Evolutionary conservation across 37 sponge, comb jelly and placozoan species (phyloP), one percentile per base, ranked within the genome.

Genomic region (Oscarella lobularis): DNA sequence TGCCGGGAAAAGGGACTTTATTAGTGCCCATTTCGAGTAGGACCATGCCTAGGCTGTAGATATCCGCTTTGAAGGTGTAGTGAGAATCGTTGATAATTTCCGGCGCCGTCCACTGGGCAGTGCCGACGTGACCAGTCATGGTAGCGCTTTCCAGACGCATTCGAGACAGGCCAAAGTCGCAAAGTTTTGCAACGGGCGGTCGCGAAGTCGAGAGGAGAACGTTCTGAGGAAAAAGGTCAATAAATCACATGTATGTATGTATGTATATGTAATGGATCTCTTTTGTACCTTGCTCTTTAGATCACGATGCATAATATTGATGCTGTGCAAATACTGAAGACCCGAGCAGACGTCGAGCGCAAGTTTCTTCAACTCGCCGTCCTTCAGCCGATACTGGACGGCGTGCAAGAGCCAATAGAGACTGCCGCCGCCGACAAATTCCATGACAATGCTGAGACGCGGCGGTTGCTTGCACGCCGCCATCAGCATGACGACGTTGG

Each of bases 111-210:
- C 92, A 92, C 66, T 87, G 88, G 0, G 88, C 89, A 0, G 92
- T 92, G 5, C 92, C 92, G n/a, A 92, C 73, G 37, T 92, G 87
- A 40, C 92, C 92, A 48, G 92, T 91, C 88, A 91, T 84, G 1
- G 92, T 91, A 38, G 88, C 92, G 36, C 80, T 87, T 74, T 91
- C 92, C 39, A 78, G 79, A 38, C 88, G 85, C 78, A 91, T 71
- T 36, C 85, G 75, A 29, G 88, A 79, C 72, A 91, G 78, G 0
- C 92, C 92, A 87, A 91, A 91, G 81, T 91, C 92, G 83, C 92
- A 91, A 36, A 91, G 82, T 74, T 91, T 91, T 3, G 92, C 92
- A 68, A 83, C 80, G n/a, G 69, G n/a, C 6, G 71, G 85, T 6
- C 70, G 85, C 9, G 73, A 37, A n/a, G 37, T 67, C 67, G 76